Percentiles rank a stretch among this genome's conserved stretches.
These are phyloP conservation scores for Cantharis rufa DNA, from an alignment of 2,888 invertebrate genomes.

Conservation along the genomic window DNA sequence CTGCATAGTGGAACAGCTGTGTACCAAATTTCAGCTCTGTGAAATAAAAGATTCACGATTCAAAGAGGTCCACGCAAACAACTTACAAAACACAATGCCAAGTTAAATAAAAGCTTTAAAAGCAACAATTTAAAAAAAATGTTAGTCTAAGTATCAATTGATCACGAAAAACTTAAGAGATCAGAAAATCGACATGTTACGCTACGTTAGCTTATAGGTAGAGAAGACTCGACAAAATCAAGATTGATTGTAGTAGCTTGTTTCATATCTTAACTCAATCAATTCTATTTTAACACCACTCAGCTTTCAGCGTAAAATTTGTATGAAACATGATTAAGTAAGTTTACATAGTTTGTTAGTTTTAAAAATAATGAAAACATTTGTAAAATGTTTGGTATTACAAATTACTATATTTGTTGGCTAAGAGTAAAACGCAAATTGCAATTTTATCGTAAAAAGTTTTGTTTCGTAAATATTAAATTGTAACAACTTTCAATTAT, in stretches of 20 bases:
- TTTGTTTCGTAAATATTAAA: background rate
- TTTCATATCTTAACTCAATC: slow-evolving; percentile 1
- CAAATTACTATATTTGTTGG: background rate
- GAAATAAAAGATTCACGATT: no score
- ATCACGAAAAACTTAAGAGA: background rate
- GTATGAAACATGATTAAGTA: background rate
- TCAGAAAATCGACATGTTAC: slow-evolving; percentile 4
- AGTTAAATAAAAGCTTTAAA: background rate
- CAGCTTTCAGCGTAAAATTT: background rate
- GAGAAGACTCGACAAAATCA: background rate
- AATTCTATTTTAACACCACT: background rate
- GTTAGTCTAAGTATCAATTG: background rate
- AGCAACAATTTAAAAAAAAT: background rate
- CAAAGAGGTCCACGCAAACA: no score
- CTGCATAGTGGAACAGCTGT: no score
- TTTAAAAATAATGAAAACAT: background rate
- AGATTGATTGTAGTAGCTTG: slow-evolving; percentile 1
- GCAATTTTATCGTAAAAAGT: background rate
- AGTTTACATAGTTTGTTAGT: background rate
- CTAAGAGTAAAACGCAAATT: background rate
- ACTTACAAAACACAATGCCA: no score
- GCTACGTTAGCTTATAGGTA: background rate
- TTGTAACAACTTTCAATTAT: background rate
- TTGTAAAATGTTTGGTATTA: background rate
- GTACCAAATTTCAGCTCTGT: no score